A percentile compares a stretch with the other conserved stretches of the same genome.
These are phyloP conservation scores for Drosophila lacertosa DNA, from an alignment of 1,140 invertebrate genomes.

Conservation along the genomic window DNA sequence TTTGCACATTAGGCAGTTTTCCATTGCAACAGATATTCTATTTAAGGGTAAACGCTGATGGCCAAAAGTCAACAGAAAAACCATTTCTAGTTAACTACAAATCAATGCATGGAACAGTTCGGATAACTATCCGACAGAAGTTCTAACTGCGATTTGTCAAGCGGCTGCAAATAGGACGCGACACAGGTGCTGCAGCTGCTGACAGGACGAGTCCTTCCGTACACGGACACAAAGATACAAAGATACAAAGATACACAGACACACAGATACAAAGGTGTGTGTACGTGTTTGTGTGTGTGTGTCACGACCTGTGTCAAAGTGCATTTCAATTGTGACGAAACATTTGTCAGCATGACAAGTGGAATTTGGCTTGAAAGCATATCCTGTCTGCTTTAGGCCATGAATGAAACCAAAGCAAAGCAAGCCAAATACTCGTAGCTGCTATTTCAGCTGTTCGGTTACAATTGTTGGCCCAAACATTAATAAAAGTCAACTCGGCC, in stretches of 20 bases:
- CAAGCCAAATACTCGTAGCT: too few species aligned
- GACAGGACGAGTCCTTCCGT: slow-evolving; percentile 1
- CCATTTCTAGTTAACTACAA: too few species aligned
- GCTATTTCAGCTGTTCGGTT: not conserved
- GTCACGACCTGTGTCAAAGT: slow-evolving; percentile 20
- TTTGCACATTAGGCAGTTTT: too few species aligned
- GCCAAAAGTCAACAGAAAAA: not conserved
- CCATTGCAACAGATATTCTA: too few species aligned
- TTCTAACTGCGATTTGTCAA: slow-evolving; percentile 37
- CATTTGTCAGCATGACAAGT: slow-evolving; percentile 65
- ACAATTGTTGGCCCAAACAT: slow-evolving; percentile 24
- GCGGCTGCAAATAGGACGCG: slow-evolving; percentile 1
- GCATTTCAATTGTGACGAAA: slow-evolving; percentile 38
- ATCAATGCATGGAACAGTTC: slow-evolving; percentile 10
- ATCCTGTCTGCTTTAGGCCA: slow-evolving; percentile 52
- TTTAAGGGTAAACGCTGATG: too few species aligned
- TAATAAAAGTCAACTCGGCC: slow-evolving; percentile 32
- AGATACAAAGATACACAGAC: not conserved
- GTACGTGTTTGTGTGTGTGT: not conserved
- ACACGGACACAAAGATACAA: not conserved
- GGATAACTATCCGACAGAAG: not conserved
- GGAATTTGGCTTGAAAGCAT: slow-evolving; percentile 70
- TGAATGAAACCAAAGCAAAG: slow-evolving; percentile 15
- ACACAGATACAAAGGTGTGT: not conserved
- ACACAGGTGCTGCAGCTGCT: slow-evolving; percentile 14